Conservation (phyloP, 1,140 invertebrate genomes). For the Chrysoperla carnea region DNA sequence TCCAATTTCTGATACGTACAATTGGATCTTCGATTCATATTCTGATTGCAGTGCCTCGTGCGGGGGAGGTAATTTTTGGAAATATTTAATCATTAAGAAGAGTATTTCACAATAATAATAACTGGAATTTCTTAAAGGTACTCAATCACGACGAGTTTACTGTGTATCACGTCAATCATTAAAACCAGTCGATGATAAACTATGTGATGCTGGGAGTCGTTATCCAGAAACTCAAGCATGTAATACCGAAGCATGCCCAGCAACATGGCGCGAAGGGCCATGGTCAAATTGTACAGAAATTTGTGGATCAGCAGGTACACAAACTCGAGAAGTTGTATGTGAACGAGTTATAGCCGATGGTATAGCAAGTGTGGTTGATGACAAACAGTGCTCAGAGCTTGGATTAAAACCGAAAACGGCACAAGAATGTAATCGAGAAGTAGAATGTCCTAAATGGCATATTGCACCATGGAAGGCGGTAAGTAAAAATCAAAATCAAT, state of each 20-base stretch:
- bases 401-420: slow-evolving; percentile 50
- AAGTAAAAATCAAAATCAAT: slow-evolving; percentile 19
- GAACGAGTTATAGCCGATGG: slow-evolving; percentile 50
- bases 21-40: slow-evolving; percentile 66
- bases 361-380: slow-evolving; percentile 44
- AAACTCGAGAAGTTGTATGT: slow-evolving; percentile 56
- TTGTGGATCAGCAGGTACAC: slow-evolving; percentile 58
- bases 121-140: slow-evolving; percentile 29
- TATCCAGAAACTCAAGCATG: slow-evolving; percentile 53
- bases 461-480: slow-evolving; percentile 72
- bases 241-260: slow-evolving; percentile 57
- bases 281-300: slow-evolving; percentile 72
- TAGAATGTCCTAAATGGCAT: slow-evolving; percentile 68
- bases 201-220: slow-evolving; percentile 59
- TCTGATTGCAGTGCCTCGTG: slow-evolving; percentile 64
- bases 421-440: slow-evolving; percentile 56
- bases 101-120: neutral
- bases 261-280: slow-evolving; percentile 60
- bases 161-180: slow-evolving; percentile 50
- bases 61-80: slow-evolving; percentile 53
- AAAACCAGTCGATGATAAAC: slow-evolving; percentile 44
- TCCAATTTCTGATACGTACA: slow-evolving; percentile 49
- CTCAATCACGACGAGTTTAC: slow-evolving; percentile 50
- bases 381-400: slow-evolving; percentile 48
- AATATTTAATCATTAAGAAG: neutral